These are phyloP conservation scores for Epinephelus awoara DNA, from an alignment of 2,797 vertebrate species.

Conservation along the genomic window DNA sequence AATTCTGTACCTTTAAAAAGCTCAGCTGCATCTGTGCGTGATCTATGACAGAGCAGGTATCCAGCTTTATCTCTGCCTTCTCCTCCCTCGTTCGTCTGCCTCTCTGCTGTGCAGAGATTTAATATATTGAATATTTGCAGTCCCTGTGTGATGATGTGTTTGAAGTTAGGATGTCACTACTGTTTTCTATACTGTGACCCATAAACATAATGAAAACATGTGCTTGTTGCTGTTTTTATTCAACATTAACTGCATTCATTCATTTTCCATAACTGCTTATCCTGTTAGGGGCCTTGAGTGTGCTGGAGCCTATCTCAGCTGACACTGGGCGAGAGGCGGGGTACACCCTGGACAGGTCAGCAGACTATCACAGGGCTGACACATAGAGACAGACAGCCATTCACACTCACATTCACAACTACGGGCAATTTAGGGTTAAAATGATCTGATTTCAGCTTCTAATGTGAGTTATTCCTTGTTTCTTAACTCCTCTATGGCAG, in stretches of 20 bases:
- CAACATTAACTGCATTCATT: not conserved
- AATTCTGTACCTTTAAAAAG: slow-evolving; percentile 5
- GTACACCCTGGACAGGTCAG: no score
- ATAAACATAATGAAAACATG: slow-evolving; percentile 65
- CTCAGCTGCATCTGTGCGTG: not conserved
- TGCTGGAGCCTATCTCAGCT: no score
- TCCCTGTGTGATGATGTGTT: slow-evolving; percentile 48
- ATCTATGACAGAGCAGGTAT: slow-evolving; percentile 41
- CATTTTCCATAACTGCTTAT: no score
- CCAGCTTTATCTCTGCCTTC: not conserved
- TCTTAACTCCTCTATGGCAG: no score
- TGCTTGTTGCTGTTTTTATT: slow-evolving; percentile 35
- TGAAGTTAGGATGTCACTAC: slow-evolving; percentile 49
- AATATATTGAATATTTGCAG: slow-evolving; percentile 45
- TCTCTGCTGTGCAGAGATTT: slow-evolving; percentile 81
- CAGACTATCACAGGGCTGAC: no score
- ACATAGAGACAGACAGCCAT: no score
- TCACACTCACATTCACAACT: no score
- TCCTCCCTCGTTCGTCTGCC: slow-evolving; percentile 9
- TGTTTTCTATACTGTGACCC: slow-evolving; percentile 68
- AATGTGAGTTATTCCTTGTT: no score
- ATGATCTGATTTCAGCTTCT: no score
- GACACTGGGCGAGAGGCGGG: no score
- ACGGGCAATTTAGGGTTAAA: no score
- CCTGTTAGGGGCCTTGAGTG: no score